Percentiles rank a stretch among this genome's conserved stretches.
phyloP scores from a whole-genome alignment of 2,888 invertebrate species.

The Perdita meconis region DNA sequence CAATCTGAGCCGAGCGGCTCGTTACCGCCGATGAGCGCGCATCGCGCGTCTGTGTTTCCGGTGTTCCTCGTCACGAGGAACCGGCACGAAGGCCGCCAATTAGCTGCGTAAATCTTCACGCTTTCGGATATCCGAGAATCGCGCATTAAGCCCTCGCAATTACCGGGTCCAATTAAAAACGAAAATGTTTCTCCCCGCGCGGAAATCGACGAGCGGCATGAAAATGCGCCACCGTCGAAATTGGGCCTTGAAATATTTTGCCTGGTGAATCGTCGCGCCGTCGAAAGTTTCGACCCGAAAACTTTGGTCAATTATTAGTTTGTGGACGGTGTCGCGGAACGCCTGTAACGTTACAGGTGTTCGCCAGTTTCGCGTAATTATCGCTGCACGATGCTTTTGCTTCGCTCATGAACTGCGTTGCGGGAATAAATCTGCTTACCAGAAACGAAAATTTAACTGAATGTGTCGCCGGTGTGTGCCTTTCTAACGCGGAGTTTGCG shows the following conservation, averaged over 20 bases:
- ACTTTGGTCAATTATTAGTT: constrained; percentile 55
- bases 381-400: constrained; percentile 2
- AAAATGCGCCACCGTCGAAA: constrained; percentile 14
- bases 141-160: constrained; percentile 60
- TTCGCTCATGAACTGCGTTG: neutral
- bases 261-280: constrained; percentile 7
- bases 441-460: neutral
- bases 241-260: constrained; percentile 38
- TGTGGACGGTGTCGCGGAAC: neutral
- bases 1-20: constrained; percentile 33
- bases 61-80: constrained; percentile 34
- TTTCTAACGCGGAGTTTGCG: neutral
- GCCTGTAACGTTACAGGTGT: neutral
- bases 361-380: constrained; percentile 20
- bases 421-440: neutral
- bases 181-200: constrained; percentile 37
- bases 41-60: constrained; percentile 7
- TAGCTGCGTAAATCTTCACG: constrained; percentile 64
- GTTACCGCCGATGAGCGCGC: constrained; percentile 43
- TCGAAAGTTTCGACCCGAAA: constrained; percentile 28
- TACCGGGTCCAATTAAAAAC: constrained; percentile 68
- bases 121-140: constrained; percentile 57
- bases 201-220: constrained; percentile 8
- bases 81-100: constrained; percentile 45
- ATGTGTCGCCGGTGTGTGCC: neutral